Percentiles rank a stretch among this genome's conserved stretches.
Evolutionary conservation across 1,140 invertebrate species (phyloP).

Genomic region (Propsilocerus akamusi): DNA sequence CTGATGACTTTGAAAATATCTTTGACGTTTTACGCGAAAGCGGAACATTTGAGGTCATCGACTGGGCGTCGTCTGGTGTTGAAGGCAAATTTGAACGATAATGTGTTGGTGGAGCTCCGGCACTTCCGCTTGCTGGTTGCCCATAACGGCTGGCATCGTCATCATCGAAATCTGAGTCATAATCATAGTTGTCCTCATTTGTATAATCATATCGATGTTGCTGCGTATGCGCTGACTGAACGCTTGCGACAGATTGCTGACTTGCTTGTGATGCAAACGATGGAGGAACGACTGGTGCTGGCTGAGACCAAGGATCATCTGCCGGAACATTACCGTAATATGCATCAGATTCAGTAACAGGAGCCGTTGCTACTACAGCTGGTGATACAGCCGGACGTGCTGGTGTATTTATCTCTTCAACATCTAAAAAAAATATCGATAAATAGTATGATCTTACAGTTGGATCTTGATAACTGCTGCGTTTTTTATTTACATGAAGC

Average conservation of each 20-base stretch:
- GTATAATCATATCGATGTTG: constrained; percentile 25
- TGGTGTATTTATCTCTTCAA: constrained; percentile 16
- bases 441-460: too few species aligned
- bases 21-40: constrained; percentile 59
- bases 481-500: constrained; percentile 87
- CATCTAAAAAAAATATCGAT: too few species aligned
- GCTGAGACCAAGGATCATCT: not conserved
- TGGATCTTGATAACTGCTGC: too few species aligned
- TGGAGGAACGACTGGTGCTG: not conserved
- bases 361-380: constrained; percentile 24
- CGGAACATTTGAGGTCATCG: constrained; percentile 11
- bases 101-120: constrained; percentile 18
- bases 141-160: constrained; percentile 33
- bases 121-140: constrained; percentile 22
- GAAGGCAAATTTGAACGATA: constrained; percentile 19
- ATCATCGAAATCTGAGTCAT: constrained; percentile 81
- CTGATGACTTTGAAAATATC: constrained; percentile 56
- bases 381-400: constrained; percentile 23
- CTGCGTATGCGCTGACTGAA: constrained; percentile 24
- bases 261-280: not conserved
- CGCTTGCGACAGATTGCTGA: not conserved
- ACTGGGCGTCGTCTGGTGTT: constrained; percentile 18
- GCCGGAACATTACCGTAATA: not conserved
- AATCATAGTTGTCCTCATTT: constrained; percentile 34
- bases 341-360: constrained; percentile 14